These are phyloP conservation scores for Meloe dianella DNA, from an alignment of 2,888 invertebrate genomes.

Conservation along the genomic window DNA sequence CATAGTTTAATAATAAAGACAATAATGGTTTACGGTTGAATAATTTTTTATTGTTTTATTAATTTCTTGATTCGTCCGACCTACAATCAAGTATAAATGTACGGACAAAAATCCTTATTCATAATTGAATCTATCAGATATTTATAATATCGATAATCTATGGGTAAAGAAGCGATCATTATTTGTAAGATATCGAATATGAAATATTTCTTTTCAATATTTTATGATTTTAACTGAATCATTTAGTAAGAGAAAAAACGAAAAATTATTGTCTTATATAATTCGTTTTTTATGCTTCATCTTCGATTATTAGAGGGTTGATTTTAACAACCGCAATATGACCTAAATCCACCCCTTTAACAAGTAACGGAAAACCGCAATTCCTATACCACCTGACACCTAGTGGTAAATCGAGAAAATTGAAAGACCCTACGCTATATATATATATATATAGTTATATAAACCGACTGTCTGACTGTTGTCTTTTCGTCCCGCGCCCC, in stretches of 20 bases:
- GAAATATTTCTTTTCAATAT: neutral
- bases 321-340: neutral
- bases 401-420: conserved; percentile 31
- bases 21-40: neutral
- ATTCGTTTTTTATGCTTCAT: neutral
- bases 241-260: neutral
- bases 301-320: neutral
- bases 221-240: neutral
- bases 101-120: neutral
- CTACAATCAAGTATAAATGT: neutral
- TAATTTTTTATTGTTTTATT: neutral
- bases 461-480: neutral
- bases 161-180: neutral
- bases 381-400: conserved; percentile 30
- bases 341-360: conserved; percentile 7
- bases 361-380: conserved; percentile 20
- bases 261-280: neutral
- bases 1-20: neutral
- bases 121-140: too few relatives aligned
- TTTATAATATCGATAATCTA: neutral
- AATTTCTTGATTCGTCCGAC: neutral
- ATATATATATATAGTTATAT: too few relatives aligned
- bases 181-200: neutral
- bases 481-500: conserved; percentile 6
- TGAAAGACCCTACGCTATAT: conserved; percentile 13